Conservation (phyloP, 2,113 vertebrate genomes). For the Cheilinus undulatus region DNA sequence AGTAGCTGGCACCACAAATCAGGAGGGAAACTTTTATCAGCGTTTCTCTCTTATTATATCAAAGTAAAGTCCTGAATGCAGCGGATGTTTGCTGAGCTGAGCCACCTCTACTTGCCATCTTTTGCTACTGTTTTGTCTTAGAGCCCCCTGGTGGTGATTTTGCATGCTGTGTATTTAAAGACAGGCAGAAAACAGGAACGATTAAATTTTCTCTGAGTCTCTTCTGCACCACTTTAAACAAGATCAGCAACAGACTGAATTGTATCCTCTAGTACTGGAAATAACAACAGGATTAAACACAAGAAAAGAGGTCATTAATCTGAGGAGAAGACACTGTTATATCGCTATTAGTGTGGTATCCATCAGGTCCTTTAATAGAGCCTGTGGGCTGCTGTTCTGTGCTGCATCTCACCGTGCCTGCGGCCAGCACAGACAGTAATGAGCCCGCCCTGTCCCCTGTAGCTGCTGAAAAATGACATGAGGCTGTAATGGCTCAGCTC, state of each 20-base stretch:
- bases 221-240: not conserved
- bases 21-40: too few species aligned
- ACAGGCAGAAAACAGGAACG: too few species aligned
- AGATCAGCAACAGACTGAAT: not conserved
- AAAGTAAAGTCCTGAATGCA: too few species aligned
- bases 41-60: too few species aligned
- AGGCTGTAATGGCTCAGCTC: slow-evolving; percentile 29
- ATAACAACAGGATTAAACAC: not conserved
- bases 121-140: too few species aligned
- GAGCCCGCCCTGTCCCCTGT: slow-evolving; percentile 50
- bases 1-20: too few species aligned
- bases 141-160: too few species aligned
- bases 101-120: too few species aligned
- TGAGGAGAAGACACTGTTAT: slow-evolving; percentile 4
- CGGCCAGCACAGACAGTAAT: slow-evolving; percentile 53
- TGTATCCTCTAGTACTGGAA: not conserved
- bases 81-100: too few species aligned
- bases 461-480: slow-evolving; percentile 59
- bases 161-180: too few species aligned
- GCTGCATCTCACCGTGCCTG: slow-evolving; percentile 31
- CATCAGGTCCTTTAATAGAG: slow-evolving; percentile 43
- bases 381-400: slow-evolving; percentile 33
- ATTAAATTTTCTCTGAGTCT: too few species aligned
- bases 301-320: not conserved
- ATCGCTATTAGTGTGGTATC: slow-evolving; percentile 11